These are phyloP conservation scores for Eremophila alpestris DNA, from an alignment of 2,797 vertebrate species.

Conservation along the genomic window DNA sequence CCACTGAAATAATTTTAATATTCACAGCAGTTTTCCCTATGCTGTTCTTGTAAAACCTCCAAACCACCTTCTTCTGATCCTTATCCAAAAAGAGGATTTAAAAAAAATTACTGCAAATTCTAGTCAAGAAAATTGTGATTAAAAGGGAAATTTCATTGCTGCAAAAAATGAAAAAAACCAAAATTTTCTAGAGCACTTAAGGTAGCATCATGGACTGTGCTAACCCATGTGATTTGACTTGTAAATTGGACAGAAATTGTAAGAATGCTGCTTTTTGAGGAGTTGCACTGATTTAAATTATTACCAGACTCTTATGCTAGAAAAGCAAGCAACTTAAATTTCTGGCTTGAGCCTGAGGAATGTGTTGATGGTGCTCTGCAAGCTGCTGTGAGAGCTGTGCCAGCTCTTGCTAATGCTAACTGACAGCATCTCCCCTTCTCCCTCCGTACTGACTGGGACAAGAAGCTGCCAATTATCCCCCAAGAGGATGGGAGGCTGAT, in stretches of 20 bases:
- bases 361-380: constrained; percentile 32
- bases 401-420: constrained; percentile 51
- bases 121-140: constrained; percentile 3
- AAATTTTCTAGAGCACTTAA: constrained; percentile 22
- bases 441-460: not conserved
- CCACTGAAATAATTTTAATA: constrained; percentile 37
- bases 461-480: constrained; percentile 51
- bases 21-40: constrained; percentile 34
- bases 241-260: constrained; percentile 40
- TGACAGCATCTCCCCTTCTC: constrained; percentile 53
- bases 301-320: constrained; percentile 21
- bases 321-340: constrained; percentile 37
- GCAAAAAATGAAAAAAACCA: constrained; percentile 7
- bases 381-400: constrained; percentile 41
- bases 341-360: constrained; percentile 39
- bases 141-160: not conserved
- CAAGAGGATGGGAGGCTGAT: not conserved
- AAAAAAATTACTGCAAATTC: constrained; percentile 7
- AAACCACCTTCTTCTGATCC: constrained; percentile 30
- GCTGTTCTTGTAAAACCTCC: constrained; percentile 34
- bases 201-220: not conserved
- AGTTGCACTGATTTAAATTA: constrained; percentile 50
- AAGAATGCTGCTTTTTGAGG: constrained; percentile 11
- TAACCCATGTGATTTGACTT: constrained; percentile 48
- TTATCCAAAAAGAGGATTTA: constrained; percentile 29